phyloP scores from a whole-genome alignment of 2,113 vertebrate genomes.

The Dermatemys mawii region DNA sequence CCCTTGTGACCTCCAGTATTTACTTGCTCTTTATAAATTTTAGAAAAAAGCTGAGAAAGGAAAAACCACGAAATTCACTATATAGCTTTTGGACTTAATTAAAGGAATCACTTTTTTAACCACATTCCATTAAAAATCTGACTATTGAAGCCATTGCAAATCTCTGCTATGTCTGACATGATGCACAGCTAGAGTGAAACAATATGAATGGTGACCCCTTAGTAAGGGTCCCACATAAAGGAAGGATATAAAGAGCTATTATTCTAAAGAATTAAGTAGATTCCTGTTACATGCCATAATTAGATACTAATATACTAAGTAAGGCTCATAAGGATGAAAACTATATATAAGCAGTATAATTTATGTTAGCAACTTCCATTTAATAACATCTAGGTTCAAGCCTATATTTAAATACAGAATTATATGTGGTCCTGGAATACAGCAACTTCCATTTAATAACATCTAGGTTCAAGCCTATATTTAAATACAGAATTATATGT shows the following conservation, averaged over 20 bases:
- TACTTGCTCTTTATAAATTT: neutral
- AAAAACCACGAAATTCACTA: neutral
- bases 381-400: neutral
- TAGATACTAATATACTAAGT: neutral
- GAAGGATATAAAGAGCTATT: neutral
- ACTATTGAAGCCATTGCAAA: neutral
- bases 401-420: fast-evolving
- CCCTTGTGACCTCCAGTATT: neutral
- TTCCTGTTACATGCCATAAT: neutral
- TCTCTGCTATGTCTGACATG: fast-evolving
- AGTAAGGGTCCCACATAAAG: fast-evolving
- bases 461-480: neutral
- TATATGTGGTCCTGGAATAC: neutral
- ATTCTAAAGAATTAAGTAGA: neutral
- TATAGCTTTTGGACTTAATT: neutral
- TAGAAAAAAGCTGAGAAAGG: neutral
- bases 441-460: neutral
- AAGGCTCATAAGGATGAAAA: neutral
- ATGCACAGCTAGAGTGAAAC: fast-evolving
- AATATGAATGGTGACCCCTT: neutral
- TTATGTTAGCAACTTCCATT: neutral
- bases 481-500: neutral
- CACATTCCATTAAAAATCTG: neutral
- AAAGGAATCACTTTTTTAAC: neutral
- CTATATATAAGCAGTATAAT: neutral